Evolutionary conservation across 1,140 invertebrate genomes (phyloP).

Genomic region (Yoshiicerus persimilis): DNA sequence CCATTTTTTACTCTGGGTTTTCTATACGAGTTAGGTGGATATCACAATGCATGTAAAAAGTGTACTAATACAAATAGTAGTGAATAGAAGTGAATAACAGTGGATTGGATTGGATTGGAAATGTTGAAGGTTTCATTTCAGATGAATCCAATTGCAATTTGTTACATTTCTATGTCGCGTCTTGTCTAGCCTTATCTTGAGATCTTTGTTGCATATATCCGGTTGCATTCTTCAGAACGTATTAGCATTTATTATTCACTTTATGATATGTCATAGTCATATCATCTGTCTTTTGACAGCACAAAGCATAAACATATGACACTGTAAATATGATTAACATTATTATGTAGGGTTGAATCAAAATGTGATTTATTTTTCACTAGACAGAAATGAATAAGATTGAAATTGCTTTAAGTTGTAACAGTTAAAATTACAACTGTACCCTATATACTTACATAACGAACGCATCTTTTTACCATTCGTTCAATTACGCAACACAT

Average conservation of each 20-base stretch:
- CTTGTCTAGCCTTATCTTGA: background rate
- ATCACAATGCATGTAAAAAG: background rate
- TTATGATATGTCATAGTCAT: conserved; percentile 12
- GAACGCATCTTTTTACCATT: background rate
- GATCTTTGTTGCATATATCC: background rate
- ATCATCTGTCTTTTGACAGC: background rate
- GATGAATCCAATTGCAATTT: conserved; percentile 14
- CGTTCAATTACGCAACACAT: background rate
- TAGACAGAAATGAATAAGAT: background rate
- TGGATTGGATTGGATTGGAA: background rate
- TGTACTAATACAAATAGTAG: background rate
- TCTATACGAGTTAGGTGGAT: background rate
- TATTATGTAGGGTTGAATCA: background rate
- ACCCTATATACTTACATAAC: background rate
- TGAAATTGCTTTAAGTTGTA: background rate
- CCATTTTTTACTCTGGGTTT: background rate
- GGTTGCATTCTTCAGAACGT: background rate
- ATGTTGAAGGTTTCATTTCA: conserved; percentile 6
- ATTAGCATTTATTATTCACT: background rate
- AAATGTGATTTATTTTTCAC: background rate
- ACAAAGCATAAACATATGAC: background rate
- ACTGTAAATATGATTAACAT: background rate
- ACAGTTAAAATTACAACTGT: background rate
- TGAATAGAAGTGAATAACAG: background rate
- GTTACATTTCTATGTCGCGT: background rate